Evolutionary conservation across 2,113 vertebrate species (phyloP), one percentile per base, ranked within the genome.

Genomic region (Callionymus lyra): DNA sequence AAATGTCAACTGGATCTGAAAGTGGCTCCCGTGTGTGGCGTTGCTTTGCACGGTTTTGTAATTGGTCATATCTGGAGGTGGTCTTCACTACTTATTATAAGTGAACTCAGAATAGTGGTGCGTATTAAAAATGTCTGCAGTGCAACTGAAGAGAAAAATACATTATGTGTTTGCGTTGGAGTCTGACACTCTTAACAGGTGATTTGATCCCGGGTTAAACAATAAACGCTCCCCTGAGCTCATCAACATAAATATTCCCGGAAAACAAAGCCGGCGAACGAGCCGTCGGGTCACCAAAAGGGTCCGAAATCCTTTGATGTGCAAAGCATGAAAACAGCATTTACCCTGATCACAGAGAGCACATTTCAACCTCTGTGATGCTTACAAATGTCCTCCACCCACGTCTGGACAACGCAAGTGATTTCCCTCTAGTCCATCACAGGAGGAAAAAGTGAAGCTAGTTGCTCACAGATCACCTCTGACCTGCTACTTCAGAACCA

Each of bases 381-480:
- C 74, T 65, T 71, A 69, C 74, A 77, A 76, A 77, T 76, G 74
- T 76, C 68, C 59, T 80, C 72, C 70, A 52, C 70, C 76, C 72
- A 76, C 65, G 50, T 72, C 59, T 65, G 65, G 50, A 69, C 54
- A 12, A 21, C 47, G 49, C 65, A 56, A 52, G 47, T 59, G 62
- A 72, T 80, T 81, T 79, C 74, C 70, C 73, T 44, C 49, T 65
- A 63, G 75, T 55, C 72, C 73, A 79, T 77, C 71, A 76, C 68
- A 64, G 52, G 45, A 45, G 47, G 56, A 69, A 68, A 64, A 63
- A 65, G 68, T 44, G 57, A 64, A 76, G 63, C 52, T 62, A 27
- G 66, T 79, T 76, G 77, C 79, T 79, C 70, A 76, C 76, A 64
- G 38, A 65, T 70, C 68, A 81, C 76, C 80, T 53, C 44, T 76